Evolutionary conservation across 2,797 vertebrate genomes (phyloP).

Genomic region (Brotula barbata): DNA sequence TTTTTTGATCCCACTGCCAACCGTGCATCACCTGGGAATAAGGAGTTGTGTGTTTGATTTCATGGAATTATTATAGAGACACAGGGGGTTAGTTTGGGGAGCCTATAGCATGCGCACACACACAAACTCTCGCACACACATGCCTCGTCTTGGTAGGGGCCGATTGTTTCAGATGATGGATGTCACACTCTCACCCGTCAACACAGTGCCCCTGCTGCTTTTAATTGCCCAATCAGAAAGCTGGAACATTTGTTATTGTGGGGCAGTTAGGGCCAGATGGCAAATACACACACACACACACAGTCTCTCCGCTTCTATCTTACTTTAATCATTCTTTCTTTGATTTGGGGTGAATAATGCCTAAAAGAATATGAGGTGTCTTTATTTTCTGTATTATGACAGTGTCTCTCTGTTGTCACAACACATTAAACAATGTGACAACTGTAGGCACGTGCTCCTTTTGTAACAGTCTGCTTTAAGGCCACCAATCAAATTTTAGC

Average conservation of each 20-base stretch:
- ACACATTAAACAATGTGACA: conserved; percentile 63
- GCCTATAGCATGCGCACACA: conserved; percentile 37
- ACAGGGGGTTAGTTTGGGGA: conserved; percentile 62
- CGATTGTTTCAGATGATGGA: conserved; percentile 80
- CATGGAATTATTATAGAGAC: conserved; percentile 71
- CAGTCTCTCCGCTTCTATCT: conserved; percentile 26
- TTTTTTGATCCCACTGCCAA: conserved; percentile 55
- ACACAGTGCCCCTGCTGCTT: conserved; percentile 76
- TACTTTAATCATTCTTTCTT: conserved; percentile 58
- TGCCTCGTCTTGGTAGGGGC: conserved; percentile 61
- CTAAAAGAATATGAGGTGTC: conserved; percentile 44
- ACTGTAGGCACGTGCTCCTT: conserved; percentile 64
- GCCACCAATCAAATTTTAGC: conserved; percentile 59
- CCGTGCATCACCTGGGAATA: conserved; percentile 63
- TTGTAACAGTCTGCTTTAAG: conserved; percentile 57
- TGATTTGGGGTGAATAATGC: conserved; percentile 49
- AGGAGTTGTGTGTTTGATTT: conserved; percentile 71
- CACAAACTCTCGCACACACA: conserved; percentile 10
- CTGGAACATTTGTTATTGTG: conserved; percentile 77
- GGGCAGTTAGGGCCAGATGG: conserved; percentile 75
- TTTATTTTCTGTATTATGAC: conserved; percentile 47
- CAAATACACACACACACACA: conserved; percentile 42
- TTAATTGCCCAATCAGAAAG: conserved; percentile 80
- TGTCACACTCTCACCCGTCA: conserved; percentile 77
- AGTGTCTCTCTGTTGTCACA: conserved; percentile 61